phyloP scores from a whole-genome alignment of 2,113 vertebrate species.

The Syngnathus floridae region DNA sequence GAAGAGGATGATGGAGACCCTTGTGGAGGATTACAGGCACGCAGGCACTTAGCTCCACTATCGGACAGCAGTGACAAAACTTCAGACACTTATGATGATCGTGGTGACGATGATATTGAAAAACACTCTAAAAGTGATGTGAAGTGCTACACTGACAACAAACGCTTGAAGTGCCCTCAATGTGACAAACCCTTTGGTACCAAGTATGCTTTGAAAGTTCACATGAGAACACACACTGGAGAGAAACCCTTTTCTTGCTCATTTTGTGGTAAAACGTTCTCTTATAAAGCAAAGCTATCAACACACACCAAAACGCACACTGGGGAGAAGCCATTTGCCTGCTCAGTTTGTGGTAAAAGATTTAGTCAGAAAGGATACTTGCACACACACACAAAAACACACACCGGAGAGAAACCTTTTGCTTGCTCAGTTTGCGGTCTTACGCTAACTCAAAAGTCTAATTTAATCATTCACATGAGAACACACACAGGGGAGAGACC shows the following conservation, averaged over 20 bases:
- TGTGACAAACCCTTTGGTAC: neutral
- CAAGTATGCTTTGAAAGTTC: neutral
- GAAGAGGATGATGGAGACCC: neutral
- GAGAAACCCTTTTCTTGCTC: neutral
- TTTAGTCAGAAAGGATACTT: neutral
- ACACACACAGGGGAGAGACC: neutral
- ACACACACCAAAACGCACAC: neutral
- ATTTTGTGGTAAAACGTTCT: neutral
- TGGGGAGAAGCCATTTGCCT: neutral
- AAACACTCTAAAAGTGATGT: neutral
- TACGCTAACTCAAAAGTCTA: neutral
- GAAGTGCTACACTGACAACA: neutral
- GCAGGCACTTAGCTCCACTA: neutral
- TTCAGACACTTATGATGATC: neutral
- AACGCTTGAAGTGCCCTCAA: neutral
- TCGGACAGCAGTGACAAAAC: neutral
- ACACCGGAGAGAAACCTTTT: neutral
- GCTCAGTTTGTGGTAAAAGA: neutral
- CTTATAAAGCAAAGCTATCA: neutral
- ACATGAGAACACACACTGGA: neutral
- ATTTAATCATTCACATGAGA: neutral
- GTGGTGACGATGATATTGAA: neutral
- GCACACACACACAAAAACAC: neutral
- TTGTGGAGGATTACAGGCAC: too few species aligned
- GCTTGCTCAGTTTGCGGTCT: neutral